Base-by-base conservation (phyloP, 2,797 vertebrate species). In the Taenioides sp. region DNA sequence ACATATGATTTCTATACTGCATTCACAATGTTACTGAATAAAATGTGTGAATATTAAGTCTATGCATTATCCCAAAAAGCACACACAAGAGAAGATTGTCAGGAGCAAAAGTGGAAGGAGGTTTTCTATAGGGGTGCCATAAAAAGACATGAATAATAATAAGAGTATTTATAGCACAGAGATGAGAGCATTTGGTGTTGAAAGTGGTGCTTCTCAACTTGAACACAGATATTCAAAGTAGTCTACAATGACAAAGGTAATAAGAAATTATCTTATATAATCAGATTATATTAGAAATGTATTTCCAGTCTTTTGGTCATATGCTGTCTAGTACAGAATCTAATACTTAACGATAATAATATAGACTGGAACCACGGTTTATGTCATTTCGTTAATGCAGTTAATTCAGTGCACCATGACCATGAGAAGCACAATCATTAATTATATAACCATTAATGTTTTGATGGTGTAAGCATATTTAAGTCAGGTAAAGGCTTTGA, bases 61-160 rank as follows among this genome's bases (percentile, higher is more conserved):
- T n/a, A 65, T 43, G 43, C 22, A 27, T 74, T 58, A 49, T 47
- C 43, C 20, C 54, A 72, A 70, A 74, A 34, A 47, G 14, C 43
- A 49, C 49, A 70, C 54, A 70, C 61, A 76, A 34, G 2, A 37
- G 63, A 59, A 5, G 27, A 67, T 28, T 52, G 28, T 40, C 2
- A 31, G 14, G 20, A 9, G 11, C 10, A 59, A 28, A 22, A 64
- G 68, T 17, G 43, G 61, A 9, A 17, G 49, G 67, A 54, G 40
- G 22, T 17, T 77, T 85, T 86, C 87, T 84, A 84, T 84, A 83
- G 74, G 25, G 69, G 64, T 40, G 28, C 12, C 47, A 57, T 34
- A 22, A 73, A 87, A 75, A 49, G 73, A 69, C 75, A 69, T 88
- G 80, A 88, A 86, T 81, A 83, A 76, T 85, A 83, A 85, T 83